phyloP scores from a whole-genome alignment of 1,140 invertebrate genomes.

The Penaeus vannamei region DNA sequence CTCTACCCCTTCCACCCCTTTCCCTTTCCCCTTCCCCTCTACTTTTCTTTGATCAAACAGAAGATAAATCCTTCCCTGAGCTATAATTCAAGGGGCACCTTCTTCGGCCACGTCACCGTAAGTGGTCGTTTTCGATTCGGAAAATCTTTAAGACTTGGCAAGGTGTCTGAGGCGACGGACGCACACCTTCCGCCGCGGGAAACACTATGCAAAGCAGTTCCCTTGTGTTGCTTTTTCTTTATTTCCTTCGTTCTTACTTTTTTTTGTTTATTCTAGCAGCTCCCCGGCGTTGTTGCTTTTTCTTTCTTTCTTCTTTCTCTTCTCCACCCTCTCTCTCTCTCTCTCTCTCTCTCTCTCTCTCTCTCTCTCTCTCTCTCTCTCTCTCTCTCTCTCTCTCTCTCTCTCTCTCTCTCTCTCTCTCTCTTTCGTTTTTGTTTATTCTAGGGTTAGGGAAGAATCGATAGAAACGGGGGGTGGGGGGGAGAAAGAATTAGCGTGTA shows the following conservation, averaged over 20 bases:
- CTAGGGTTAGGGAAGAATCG: no score
- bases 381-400: no score
- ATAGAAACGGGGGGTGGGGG: no score
- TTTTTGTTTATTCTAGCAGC: not conserved
- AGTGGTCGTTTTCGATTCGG: no score
- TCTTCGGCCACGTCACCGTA: no score
- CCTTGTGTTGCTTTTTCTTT: not conserved
- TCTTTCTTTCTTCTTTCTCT: not conserved
- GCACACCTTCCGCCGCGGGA: not conserved
- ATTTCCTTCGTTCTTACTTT: not conserved
- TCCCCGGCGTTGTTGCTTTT: not conserved
- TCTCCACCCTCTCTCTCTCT: not conserved
- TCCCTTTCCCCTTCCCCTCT: not conserved
- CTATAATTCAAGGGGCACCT: no score
- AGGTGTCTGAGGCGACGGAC: no score
- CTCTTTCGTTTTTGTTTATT: not conserved
- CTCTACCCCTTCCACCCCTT: not conserved
- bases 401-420: no score
- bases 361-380: not conserved
- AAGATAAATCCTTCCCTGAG: no score
- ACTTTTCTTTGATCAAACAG: not conserved
- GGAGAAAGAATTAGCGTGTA: no score
- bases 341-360: constrained; percentile 1
- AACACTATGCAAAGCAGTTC: not conserved
- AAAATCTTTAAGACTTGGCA: no score